Evolutionary conservation across 2,888 invertebrate species (phyloP).

Genomic region (Lumbricus terrestris): DNA sequence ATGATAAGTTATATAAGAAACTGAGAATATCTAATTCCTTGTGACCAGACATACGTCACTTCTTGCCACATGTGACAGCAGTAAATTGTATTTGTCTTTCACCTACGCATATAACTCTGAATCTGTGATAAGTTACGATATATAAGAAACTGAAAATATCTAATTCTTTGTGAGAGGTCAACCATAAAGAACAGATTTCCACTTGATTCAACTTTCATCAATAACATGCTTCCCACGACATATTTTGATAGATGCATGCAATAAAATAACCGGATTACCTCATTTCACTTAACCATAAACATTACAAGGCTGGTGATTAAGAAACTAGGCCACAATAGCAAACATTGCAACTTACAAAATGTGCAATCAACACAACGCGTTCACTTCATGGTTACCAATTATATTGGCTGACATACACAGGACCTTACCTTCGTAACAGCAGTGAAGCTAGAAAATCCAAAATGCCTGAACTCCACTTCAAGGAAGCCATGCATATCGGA

Average conservation of each 20-base stretch:
- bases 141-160: too few relatives aligned
- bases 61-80: too few relatives aligned
- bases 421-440: constrained; percentile 75
- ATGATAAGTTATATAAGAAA: too few relatives aligned
- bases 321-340: neutral
- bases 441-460: constrained; percentile 97
- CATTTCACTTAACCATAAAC: neutral
- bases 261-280: neutral
- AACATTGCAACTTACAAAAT: neutral
- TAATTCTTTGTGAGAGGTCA: neutral
- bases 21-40: too few relatives aligned
- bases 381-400: neutral
- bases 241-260: neutral
- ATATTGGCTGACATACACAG: neutral
- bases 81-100: too few relatives aligned
- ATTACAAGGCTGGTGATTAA: neutral
- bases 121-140: neutral
- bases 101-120: too few relatives aligned
- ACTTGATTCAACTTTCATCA: neutral
- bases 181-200: neutral
- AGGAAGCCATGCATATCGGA: constrained; percentile 93
- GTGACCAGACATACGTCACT: neutral
- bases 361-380: neutral
- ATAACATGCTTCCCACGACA: neutral
- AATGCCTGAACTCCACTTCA: constrained; percentile 85